Evolutionary conservation across 1,140 invertebrate genomes (phyloP), one percentile per base, ranked within the genome.

Genomic region (Drosophila azteca): DNA sequence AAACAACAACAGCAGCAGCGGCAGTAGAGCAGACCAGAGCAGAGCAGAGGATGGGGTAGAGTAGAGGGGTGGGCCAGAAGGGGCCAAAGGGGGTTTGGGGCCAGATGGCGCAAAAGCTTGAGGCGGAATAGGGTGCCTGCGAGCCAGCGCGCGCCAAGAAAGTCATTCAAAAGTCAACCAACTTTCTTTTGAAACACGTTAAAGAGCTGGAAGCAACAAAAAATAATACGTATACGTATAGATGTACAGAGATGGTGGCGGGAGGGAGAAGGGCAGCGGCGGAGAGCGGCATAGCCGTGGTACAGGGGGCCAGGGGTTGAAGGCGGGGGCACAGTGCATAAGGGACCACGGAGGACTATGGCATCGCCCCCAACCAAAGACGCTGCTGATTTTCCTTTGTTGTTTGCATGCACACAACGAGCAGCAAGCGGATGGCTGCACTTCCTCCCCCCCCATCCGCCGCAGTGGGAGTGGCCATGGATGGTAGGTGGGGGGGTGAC

Each of bases 131-230:
- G 35, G 35, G 35, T 39, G 35, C 35, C 51, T 53, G 61, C 54
- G 58, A 58, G 61, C 53, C 61, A 64, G 79, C 66, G 35, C 35
- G 77, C 70, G 73, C 64, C 82, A 87, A 76, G 81, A 90, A 85
- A 90, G 85, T 90, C 85, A 90, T 90, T 90, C 85, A 90, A 90
- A 90, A 90, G 85, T 90, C 85, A 90, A 90, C 74, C 87, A 90
- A 90, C 85, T 90, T 90, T 90, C 85, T 84, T 89, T 81, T 81
- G 71, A 89, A 89, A 88, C 77, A 89, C 85, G 85, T 79, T 89
- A 87, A 85, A 85, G 82, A 81, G 73, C 66, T 80, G 41, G 29
- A 75, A 54, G 24, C 41, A 41, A 11, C 41, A 24, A 39, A 8
- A 20, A 45, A 77, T 62, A 73, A 52, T 52, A 51, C 35, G 53